Base-by-base conservation (phyloP, 2,888 invertebrate genomes). In the Hyles lineata region DNA sequence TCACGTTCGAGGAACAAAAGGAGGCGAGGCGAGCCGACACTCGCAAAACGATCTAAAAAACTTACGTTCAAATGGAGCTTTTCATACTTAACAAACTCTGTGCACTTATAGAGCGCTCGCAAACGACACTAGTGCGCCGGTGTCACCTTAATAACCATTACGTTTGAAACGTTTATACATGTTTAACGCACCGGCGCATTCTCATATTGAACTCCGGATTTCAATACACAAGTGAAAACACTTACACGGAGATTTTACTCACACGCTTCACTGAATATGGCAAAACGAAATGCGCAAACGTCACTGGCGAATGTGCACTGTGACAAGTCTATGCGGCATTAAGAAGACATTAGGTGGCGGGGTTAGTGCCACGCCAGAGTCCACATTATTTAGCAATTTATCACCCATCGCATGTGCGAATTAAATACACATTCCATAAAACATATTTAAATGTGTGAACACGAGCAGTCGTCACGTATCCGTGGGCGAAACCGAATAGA, bases 1-100 rank as follows among this genome's bases (percentile, higher is more conserved):
- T 93, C 93, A 93, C 92, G 93, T 92, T 90, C 90, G 85, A 84
- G 83, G 89, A 92, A 93, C 92, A 94, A 94, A 92, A 92, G 91
- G 85, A 90, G 84, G 88, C 86, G 86, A 87, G 81, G 85, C 87
- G 89, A 88, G 86, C 87, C 87, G 89, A 84, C 88, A 83, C 82
- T 79, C 82, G 85, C 82, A 87, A 89, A 90, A 89, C 81, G 88
- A 88, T 80, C 82, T 85, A 91, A 92, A 92, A 92, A 90, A 87
- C 86, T 83, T 80, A 82, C 89, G 84, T 90, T 91, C 88, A 88
- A 92, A 92, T 91, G 89, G 88, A 90, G 89, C 87, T 88, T 90
- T 91, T 91, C 89, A 90, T 92, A 90, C 89, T 92, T 90, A 89
- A 91, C 89, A 87, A 90, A 91, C 87, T 90, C 86, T 78, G 79